Percentiles rank a stretch among this genome's conserved stretches.
Conservation (phyloP, 2,113 vertebrate genomes). For the Mellivora capensis region DNA sequence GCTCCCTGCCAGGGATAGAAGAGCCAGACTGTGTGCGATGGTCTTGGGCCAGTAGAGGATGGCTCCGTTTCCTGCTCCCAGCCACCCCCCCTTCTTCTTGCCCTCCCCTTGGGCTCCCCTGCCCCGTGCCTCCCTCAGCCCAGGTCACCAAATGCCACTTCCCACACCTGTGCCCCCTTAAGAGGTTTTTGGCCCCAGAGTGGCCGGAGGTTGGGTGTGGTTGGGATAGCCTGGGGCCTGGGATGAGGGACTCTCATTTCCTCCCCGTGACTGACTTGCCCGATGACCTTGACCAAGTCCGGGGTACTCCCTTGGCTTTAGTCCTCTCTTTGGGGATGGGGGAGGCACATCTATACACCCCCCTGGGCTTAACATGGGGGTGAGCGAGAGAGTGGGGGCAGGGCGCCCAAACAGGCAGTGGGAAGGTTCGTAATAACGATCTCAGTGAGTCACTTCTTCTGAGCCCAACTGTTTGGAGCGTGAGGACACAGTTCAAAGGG, state of each 20-base stretch:
- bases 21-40: slow-evolving; percentile 57
- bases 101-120: not conserved
- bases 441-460: not conserved
- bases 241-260: not conserved
- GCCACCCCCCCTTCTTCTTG: not conserved
- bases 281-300: not conserved
- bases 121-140: not conserved
- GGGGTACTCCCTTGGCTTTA: not conserved
- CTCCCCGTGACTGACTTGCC: not conserved
- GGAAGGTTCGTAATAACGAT: not conserved
- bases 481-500: not conserved
- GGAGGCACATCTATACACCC: rapidly evolving
- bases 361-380: rapidly evolving
- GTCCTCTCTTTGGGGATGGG: not conserved
- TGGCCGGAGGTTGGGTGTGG: not conserved
- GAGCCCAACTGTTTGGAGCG: not conserved
- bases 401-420: not conserved
- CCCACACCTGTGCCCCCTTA: not conserved
- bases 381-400: not conserved
- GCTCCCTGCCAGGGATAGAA: slow-evolving; percentile 52
- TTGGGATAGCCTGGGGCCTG: not conserved
- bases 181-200: not conserved
- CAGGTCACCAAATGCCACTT: not conserved
- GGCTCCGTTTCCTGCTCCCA: slow-evolving; percentile 13
- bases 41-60: slow-evolving; percentile 37